Evolutionary conservation across 2,113 vertebrate species (phyloP).

Genomic region (Pomatostomus ruficeps): DNA sequence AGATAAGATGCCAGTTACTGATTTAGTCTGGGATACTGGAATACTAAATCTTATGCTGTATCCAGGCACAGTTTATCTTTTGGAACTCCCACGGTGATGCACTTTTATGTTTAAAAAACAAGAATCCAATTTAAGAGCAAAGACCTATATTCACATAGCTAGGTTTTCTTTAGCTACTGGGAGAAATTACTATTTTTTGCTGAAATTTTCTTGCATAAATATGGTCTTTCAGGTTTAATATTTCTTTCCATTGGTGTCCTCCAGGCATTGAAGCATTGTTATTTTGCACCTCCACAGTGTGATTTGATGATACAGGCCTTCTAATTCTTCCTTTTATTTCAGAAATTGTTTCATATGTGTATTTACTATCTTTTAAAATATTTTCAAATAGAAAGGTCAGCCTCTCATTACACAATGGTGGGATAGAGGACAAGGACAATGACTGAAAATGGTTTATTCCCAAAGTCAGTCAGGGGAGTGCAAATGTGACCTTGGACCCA

Average conservation of each 20-base stretch:
- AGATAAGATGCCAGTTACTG: slow-evolving; percentile 66
- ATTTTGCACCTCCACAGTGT: neutral
- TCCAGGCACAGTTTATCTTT: slow-evolving; percentile 42
- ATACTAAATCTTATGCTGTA: slow-evolving; percentile 66
- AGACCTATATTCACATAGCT: neutral
- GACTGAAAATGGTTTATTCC: neutral
- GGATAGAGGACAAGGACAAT: neutral
- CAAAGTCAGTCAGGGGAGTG: neutral
- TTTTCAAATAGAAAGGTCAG: neutral
- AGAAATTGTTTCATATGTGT: neutral
- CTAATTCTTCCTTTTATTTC: neutral
- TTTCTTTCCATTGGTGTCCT: neutral
- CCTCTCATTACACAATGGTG: neutral
- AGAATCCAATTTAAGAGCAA: neutral
- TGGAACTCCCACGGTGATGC: slow-evolving; percentile 13
- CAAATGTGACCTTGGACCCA: neutral
- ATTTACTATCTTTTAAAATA: neutral
- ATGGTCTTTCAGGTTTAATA: neutral
- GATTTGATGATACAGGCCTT: neutral
- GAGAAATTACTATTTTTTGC: neutral
- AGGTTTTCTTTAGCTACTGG: neutral
- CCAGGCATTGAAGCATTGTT: neutral
- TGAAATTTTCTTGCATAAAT: neutral
- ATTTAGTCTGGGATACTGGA: slow-evolving; percentile 59
- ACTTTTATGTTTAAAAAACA: slow-evolving; percentile 37